Base-by-base conservation (phyloP, 1,140 invertebrate species). In the Vollenhovia emeryi region DNA sequence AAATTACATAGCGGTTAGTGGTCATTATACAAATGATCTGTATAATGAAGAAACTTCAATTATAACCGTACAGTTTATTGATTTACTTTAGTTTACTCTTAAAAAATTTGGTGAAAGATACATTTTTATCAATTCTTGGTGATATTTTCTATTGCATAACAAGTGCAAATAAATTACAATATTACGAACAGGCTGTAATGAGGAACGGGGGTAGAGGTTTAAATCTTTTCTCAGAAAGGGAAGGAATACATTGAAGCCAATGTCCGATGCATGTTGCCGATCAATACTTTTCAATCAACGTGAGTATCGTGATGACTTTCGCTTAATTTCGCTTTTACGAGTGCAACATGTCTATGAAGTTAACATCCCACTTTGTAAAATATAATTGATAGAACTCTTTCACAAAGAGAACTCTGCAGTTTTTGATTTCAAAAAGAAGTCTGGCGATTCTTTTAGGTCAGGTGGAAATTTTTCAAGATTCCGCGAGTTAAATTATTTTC, bases 201-300 rank as follows among this genome's bases (percentile, higher is more conserved):
- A 64, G 43, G 11, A 74, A 33, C 48, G 2, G 24, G 45, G 21
- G n/a, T 11, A 21, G 33, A 15, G 13, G 7, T 64, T 62, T 33
- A 64, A 62, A 78, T 64, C 27, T 64, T 76, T n/a, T 6, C 30
- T 8, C 18, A 9, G 9, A 50, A 18, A 13, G n/a, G 15, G 15
- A 13, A 5, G 18, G 9, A 18, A 6, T 15, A 40, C 21, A 21
- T 15, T 36, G 33, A 40, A 40, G 36, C 8, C 15, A 33, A 21
- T 7, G 7, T 60, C 45, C 13, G 24, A 43, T 55, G 24, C 6
- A 36, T 48, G 7, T 15, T n/a, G 40, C 36, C 11, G 18, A 60
- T 78, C 74, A 48, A 78, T 78, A 78, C n/a, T 66, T 50, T 66
- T 78, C 43, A 78, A 78, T 78, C 57, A 66, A 50, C 27, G n/a